Conservation (phyloP, 2,888 invertebrate genomes). For the Drosophila mayaguana region DNA sequence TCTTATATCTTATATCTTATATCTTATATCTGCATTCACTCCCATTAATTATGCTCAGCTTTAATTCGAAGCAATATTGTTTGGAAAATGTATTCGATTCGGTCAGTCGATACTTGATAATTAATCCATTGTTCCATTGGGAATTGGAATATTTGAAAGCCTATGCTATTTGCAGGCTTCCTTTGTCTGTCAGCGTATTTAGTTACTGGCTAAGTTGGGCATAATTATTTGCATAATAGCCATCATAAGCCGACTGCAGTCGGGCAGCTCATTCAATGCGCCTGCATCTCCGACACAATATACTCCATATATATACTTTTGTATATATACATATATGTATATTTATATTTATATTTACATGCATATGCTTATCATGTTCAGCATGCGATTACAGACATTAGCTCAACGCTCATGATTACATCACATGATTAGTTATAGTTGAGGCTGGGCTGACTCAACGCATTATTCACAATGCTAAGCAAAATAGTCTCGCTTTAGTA, state of each 20-base stretch:
- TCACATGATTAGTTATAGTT: background rate
- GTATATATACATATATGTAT: background rate
- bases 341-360: background rate
- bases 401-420: background rate
- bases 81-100: conserved; percentile 1
- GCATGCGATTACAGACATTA: conserved; percentile 8
- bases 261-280: background rate
- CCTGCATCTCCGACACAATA: background rate
- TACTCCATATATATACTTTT: background rate
- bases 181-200: conserved; percentile 4
- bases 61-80: background rate
- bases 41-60: background rate
- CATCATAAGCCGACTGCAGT: conserved; percentile 2
- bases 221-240: conserved; percentile 13
- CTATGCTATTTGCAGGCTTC: background rate
- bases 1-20: conserved; percentile 1
- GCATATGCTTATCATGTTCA: conserved; percentile 1
- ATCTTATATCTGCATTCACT: background rate
- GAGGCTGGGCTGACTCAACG: background rate
- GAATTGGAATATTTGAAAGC: background rate
- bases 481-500: background rate
- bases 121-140: conserved; percentile 4
- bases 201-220: conserved; percentile 9
- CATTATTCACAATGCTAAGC: background rate
- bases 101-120: conserved; percentile 2